phyloP scores from a whole-genome alignment of 2,888 invertebrate genomes.

The Urechis unicinctus region DNA sequence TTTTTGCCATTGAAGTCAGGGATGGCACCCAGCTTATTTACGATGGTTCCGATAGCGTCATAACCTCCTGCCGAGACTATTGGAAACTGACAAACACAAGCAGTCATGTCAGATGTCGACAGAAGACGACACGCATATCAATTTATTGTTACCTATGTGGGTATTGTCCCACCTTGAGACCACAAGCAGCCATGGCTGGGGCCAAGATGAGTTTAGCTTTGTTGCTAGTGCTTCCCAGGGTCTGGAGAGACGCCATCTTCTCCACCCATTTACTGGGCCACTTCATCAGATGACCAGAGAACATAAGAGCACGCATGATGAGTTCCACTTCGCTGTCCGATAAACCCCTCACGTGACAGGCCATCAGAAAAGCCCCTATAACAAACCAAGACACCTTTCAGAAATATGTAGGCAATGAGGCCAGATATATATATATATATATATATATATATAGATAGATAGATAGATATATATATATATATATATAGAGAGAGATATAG shows the following conservation, averaged over 20 bases:
- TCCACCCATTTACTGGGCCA: constrained; percentile 7
- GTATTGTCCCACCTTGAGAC: constrained; percentile 8
- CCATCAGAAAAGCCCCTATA: constrained; percentile 7
- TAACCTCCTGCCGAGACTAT: constrained; percentile 3
- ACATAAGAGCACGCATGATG: constrained; percentile 8
- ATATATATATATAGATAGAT: too few species aligned
- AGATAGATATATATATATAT: too few species aligned
- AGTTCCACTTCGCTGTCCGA: constrained; percentile 1
- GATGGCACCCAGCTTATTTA: constrained; percentile 3
- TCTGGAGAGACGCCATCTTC: constrained; percentile 5
- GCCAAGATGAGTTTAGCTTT: constrained; percentile 10
- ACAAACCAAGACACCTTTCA: too few species aligned
- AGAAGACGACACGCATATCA: too few species aligned
- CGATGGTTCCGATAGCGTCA: constrained; percentile 2
- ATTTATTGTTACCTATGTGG: too few species aligned
- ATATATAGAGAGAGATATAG: too few species aligned
- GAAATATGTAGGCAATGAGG: too few species aligned
- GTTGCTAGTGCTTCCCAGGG: constrained; percentile 5
- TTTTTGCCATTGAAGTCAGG: constrained; percentile 1
- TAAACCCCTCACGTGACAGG: constrained; percentile 2
- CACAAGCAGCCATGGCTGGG: constrained; percentile 7
- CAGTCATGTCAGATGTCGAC: not conserved
- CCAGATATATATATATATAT: too few species aligned
- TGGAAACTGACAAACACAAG: constrained; percentile 1
- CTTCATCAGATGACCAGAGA: constrained; percentile 2